Conservation (phyloP, 2,797 vertebrate genomes). For the Falco biarmicus region DNA sequence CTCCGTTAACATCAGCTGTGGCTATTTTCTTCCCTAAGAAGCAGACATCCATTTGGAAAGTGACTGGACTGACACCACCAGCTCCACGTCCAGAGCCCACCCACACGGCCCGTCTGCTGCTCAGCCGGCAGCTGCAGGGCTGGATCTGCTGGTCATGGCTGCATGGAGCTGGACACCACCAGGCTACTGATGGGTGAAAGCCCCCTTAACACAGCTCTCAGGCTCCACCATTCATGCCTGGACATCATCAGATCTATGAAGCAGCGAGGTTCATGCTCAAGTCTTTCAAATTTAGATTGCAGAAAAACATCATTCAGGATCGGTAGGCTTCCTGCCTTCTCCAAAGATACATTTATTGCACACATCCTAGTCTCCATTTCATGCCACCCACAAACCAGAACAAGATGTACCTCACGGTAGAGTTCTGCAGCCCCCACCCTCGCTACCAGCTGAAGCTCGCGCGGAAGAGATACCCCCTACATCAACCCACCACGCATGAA, state of each 20-base stretch:
- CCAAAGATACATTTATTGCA: too few relatives aligned
- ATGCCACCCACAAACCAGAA: background rate
- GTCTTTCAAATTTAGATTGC: background rate
- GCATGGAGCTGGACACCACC: background rate
- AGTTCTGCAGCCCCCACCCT: background rate
- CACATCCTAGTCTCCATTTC: background rate
- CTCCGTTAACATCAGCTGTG: background rate
- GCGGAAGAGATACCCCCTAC: background rate
- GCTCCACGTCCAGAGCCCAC: background rate
- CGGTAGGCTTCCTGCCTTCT: background rate
- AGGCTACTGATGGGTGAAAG: background rate
- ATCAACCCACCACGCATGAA: background rate
- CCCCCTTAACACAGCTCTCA: too few relatives aligned
- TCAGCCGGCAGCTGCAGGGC: background rate
- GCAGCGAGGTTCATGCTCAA: background rate
- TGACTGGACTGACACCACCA: background rate
- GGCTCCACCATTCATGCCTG: background rate
- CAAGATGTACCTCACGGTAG: background rate
- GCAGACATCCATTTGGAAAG: background rate
- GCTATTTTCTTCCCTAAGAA: background rate
- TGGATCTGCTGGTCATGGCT: too few relatives aligned
- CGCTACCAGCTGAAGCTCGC: background rate
- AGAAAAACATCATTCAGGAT: background rate
- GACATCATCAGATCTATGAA: background rate
- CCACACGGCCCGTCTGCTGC: background rate